phyloP scores from a whole-genome alignment of 2,797 vertebrate genomes.

The Fistularia commersonii region DNA sequence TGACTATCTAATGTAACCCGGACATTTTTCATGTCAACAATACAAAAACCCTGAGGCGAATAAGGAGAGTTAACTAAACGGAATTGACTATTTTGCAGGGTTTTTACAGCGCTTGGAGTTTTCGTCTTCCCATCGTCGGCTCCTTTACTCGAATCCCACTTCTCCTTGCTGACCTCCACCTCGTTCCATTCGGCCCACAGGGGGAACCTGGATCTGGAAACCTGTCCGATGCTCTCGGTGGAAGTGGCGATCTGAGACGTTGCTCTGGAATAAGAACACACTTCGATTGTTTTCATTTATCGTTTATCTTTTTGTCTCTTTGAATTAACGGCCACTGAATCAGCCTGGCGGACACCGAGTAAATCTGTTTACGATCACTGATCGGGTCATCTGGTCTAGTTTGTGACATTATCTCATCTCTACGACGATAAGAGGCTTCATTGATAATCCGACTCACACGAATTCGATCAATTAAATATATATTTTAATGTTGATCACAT shows the following conservation, averaged over 20 bases:
- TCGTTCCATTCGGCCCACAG: slow-evolving; percentile 96
- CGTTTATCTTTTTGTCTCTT: background rate
- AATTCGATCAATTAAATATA: no score
- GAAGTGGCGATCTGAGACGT: slow-evolving; percentile 22
- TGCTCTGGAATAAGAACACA: slow-evolving; percentile 50
- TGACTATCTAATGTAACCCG: no score
- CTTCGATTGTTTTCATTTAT: slow-evolving; percentile 1
- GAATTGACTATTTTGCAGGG: background rate
- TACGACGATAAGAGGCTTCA: no score
- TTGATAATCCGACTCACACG: no score
- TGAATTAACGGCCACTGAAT: no score
- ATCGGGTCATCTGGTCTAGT: no score
- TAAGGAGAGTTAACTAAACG: no score
- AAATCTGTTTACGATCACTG: no score
- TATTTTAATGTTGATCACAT: background rate
- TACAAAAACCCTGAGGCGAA: no score
- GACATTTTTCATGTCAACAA: background rate
- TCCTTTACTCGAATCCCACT: slow-evolving; percentile 82
- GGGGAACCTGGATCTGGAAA: slow-evolving; percentile 43
- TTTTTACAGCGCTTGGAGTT: slow-evolving; percentile 76
- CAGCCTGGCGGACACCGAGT: no score
- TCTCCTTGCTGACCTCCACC: slow-evolving; percentile 83
- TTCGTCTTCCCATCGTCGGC: slow-evolving; percentile 76
- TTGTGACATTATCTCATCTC: no score
- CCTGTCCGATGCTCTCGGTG: slow-evolving; percentile 24